phyloP scores from a whole-genome alignment of 2,113 vertebrate species.

The Nothobranchius kuhntae region DNA sequence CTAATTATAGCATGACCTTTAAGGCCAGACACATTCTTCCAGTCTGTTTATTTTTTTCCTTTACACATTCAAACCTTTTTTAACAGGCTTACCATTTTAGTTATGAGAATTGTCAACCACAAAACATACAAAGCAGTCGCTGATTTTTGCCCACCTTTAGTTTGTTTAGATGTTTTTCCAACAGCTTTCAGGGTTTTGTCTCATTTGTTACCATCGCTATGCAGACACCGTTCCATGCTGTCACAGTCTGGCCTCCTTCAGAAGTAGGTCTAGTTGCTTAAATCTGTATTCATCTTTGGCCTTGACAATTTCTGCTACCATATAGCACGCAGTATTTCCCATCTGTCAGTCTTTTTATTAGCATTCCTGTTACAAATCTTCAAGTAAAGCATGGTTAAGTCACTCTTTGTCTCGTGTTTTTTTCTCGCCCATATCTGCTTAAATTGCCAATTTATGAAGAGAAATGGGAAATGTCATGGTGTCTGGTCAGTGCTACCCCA shows the following conservation, averaged over 20 bases:
- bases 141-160: conserved; percentile 16
- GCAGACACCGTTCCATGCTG: conserved; percentile 28
- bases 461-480: conserved; percentile 73
- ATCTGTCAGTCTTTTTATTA: conserved; percentile 20
- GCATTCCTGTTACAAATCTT: conserved; percentile 31
- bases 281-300: conserved; percentile 37
- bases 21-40: conserved; percentile 60
- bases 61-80: conserved; percentile 17
- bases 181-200: conserved; percentile 14
- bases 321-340: conserved; percentile 10
- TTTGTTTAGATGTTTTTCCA: conserved; percentile 17
- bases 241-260: conserved; percentile 44
- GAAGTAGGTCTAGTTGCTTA: conserved; percentile 41
- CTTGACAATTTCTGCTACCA: conserved; percentile 18
- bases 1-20: conserved; percentile 67
- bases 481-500: conserved; percentile 34
- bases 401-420: conserved; percentile 29
- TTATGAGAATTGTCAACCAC: not conserved
- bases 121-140: not conserved
- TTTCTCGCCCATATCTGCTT: conserved; percentile 57
- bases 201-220: conserved; percentile 15
- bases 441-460: conserved; percentile 70
- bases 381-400: conserved; percentile 51
- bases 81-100: not conserved
- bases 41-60: conserved; percentile 46